Conservation (phyloP, 2,888 invertebrate genomes). For the Ophraella communa region DNA sequence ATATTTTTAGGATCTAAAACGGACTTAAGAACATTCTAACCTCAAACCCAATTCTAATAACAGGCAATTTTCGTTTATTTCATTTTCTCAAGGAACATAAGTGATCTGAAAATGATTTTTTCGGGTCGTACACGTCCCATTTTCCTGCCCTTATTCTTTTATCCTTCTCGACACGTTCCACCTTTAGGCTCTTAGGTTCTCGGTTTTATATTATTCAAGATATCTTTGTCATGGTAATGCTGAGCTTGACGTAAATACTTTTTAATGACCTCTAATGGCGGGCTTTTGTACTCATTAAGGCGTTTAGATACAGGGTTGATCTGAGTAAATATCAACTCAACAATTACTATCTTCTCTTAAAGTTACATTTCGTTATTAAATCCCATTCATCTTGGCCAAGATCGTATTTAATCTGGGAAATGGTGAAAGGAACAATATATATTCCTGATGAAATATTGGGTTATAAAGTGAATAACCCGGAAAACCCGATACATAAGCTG, state of each 20-base stretch:
- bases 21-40: no score
- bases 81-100: no score
- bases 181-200: neutral
- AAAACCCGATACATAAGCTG: slow-evolving; percentile 7
- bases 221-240: slow-evolving; percentile 1
- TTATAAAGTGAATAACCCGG: slow-evolving; percentile 8
- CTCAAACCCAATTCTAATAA: no score
- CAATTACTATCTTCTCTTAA: no score
- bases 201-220: neutral
- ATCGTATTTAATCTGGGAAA: neutral
- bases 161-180: neutral
- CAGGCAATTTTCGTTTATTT: no score
- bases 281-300: no score
- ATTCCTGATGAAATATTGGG: slow-evolving; percentile 6
- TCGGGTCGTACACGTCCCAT: neutral
- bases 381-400: neutral
- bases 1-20: no score
- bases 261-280: neutral
- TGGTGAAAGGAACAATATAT: neutral
- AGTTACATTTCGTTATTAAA: no score
- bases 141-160: slow-evolving; percentile 1
- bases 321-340: no score
- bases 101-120: neutral
- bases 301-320: no score
- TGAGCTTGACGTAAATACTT: neutral